Base-by-base conservation (phyloP, 2,797 vertebrate genomes). In the Poeciliopsis infans region DNA sequence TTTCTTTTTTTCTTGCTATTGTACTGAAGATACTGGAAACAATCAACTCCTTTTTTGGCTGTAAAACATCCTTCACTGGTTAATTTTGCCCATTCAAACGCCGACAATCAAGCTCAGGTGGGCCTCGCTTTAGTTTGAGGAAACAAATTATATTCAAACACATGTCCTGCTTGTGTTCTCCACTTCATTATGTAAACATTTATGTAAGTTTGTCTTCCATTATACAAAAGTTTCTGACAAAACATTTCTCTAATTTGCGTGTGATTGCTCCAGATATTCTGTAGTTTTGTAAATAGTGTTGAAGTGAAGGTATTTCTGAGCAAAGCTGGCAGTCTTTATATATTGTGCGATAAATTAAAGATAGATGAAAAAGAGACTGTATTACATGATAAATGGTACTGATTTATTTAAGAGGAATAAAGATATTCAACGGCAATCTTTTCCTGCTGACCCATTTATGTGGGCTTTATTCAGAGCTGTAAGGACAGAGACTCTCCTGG, bases 171-270 rank as follows among this genome's bases (percentile, higher is more conserved):
- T n/a, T 45, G 23, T 45, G 12, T 70, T 70, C 5, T 28, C 41
- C 25, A 43, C 68, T 70, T 70, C 13, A 45, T 45, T 70, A 45
- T 45, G 41, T 41, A 41, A 68, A 23, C 33, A 39, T 68, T 41
- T 39, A 39, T 64, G 59, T 6, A 20, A 18, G 33, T 64, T 64
- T 16, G 23, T 39, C 33, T 13, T 69, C 39, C 36, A 43, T 41
- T 72, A 33, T 28, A 12, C 70, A 72, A 49, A 70, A 70, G 41
- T 45, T 71, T 71, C 69, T 71, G 43, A 71, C 28, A 72, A 72
- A 47, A 49, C 43, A 47, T n/a, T 28, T 33, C 46, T 72, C 71
- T 36, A 49, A 72, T 51, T 72, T 11, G 2, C 31, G 36, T 23
- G 51, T 51, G 43, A n/a, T 70, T 70, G 41, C 25, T 45, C 25